These are phyloP conservation scores for Oreochromis aureus DNA, from an alignment of 2,113 vertebrate species.

Conservation along the genomic window DNA sequence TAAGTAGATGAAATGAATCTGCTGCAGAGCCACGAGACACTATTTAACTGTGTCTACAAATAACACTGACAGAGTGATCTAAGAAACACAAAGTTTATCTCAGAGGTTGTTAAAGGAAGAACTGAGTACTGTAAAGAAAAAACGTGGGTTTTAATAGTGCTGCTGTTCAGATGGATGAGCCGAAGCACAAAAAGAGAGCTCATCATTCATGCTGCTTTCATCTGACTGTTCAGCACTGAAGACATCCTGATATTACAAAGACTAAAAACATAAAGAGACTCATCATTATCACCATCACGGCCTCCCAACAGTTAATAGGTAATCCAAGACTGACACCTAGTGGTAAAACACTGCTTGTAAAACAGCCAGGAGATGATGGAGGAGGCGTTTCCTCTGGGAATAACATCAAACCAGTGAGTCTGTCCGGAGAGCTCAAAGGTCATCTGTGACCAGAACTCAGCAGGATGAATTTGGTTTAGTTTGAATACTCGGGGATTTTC, in stretches of 20 bases:
- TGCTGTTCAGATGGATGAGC: neutral
- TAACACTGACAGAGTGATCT: neutral
- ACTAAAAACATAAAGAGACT: neutral
- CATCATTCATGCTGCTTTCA: neutral
- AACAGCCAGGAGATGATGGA: neutral
- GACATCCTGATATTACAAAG: neutral
- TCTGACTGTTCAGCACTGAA: neutral
- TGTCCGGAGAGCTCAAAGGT: neutral
- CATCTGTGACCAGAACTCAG: neutral
- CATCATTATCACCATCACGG: neutral
- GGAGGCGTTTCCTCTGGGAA: neutral
- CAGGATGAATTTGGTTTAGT: neutral
- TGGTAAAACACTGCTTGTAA: constrained; percentile 6
- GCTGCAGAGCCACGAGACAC: neutral
- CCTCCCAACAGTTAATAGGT: neutral
- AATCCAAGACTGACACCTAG: constrained; percentile 62
- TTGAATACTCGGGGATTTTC: neutral
- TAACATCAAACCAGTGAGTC: neutral
- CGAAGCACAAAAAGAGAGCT: neutral
- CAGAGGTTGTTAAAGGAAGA: neutral
- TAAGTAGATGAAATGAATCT: neutral
- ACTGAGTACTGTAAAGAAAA: neutral
- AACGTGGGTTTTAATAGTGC: neutral
- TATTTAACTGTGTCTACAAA: neutral
- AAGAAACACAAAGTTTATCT: neutral